Evolutionary conservation across 2,797 vertebrate species (phyloP).

Genomic region (Acipenser oxyrinchus): DNA sequence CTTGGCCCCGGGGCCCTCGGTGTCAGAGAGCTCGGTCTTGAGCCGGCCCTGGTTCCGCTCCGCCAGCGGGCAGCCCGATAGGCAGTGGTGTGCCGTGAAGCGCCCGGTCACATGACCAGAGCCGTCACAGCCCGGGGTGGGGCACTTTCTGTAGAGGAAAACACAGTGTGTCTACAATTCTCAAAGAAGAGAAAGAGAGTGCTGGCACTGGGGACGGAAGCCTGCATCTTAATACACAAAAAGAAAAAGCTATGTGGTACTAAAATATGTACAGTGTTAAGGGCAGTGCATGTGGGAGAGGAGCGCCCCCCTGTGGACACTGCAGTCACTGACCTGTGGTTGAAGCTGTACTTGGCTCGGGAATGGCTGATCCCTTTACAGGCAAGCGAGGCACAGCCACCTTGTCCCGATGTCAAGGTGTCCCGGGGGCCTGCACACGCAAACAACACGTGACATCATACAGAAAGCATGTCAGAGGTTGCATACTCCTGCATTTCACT

Average conservation of each 20-base stretch:
- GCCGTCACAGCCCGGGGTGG: conserved; percentile 92
- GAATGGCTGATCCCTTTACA: conserved; percentile 76
- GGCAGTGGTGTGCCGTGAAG: conserved; percentile 95
- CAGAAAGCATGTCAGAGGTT: too few relatives aligned
- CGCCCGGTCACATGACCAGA: conserved; percentile 93
- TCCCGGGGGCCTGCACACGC: conserved; percentile 69
- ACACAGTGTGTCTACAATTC: not conserved
- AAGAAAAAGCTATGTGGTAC: not conserved
- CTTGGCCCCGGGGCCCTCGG: conserved; percentile 67
- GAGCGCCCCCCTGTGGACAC: not conserved
- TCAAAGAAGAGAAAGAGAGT: not conserved
- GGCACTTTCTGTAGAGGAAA: conserved; percentile 78
- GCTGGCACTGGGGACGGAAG: not conserved
- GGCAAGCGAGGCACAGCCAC: conserved; percentile 64
- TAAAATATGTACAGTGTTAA: not conserved
- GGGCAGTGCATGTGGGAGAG: not conserved
- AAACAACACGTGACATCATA: conserved; percentile 3
- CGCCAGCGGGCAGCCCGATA: conserved; percentile 91
- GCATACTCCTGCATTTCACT: too few relatives aligned
- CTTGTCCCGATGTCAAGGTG: conserved; percentile 52
- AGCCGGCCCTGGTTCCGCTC: conserved; percentile 90
- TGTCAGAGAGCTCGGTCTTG: conserved; percentile 81
- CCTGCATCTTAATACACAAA: not conserved
- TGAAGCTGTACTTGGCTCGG: conserved; percentile 88
- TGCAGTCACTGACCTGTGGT: conserved; percentile 73